Evolutionary conservation across 2,797 vertebrate genomes (phyloP).

Genomic region (Coluber constrictor): DNA sequence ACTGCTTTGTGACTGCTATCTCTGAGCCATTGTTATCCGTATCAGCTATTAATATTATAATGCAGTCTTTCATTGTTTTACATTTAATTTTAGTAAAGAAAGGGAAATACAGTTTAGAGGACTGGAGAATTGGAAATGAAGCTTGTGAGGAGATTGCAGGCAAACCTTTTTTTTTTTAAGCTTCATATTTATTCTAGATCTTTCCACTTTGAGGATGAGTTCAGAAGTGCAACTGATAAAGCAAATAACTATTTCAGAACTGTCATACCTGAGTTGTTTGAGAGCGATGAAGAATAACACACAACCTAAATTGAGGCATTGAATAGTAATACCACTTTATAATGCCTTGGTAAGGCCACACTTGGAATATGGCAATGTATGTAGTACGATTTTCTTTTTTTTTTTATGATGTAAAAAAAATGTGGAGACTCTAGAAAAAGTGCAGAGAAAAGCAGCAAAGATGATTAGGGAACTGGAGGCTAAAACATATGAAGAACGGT

Average conservation of each 20-base stretch:
- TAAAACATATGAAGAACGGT: no score
- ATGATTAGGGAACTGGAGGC: no score
- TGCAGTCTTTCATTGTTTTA: not conserved
- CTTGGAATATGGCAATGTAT: no score
- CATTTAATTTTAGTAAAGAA: not conserved
- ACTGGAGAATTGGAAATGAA: not conserved
- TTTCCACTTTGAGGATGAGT: not conserved
- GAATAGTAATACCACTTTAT: no score
- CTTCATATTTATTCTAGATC: not conserved
- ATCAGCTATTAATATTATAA: not conserved
- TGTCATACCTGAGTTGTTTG: not conserved
- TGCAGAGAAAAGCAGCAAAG: no score
- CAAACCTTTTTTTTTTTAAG: no score
- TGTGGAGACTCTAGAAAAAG: no score
- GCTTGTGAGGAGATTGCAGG: not conserved
- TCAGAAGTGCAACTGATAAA: not conserved
- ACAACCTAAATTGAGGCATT: not conserved
- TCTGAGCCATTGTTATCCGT: not conserved
- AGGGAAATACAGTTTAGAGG: not conserved
- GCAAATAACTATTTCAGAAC: not conserved
- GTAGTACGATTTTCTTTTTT: no score
- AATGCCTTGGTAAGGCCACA: no score
- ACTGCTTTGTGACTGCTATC: not conserved
- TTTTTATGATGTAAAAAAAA: no score
- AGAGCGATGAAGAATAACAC: not conserved